phyloP scores from a whole-genome alignment of 2,797 vertebrate genomes.

The Enteromius mattozi region DNA sequence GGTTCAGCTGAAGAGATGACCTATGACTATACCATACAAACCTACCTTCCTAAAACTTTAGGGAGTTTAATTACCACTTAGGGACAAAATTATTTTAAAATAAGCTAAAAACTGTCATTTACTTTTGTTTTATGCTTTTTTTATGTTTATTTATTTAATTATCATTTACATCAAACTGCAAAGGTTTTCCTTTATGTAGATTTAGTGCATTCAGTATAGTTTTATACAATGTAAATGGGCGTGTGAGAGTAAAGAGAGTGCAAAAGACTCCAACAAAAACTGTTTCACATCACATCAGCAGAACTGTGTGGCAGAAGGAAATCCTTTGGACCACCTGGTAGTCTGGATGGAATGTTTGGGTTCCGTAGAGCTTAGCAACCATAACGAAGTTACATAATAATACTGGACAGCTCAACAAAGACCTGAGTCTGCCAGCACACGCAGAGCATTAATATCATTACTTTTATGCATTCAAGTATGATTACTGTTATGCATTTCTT shows the following conservation, averaged over 20 bases:
- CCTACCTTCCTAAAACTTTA: not conserved
- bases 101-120: not conserved
- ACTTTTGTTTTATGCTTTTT: not conserved
- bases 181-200: not conserved
- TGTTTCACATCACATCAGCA: conserved; percentile 30
- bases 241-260: conserved; percentile 16
- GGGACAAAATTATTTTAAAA: not conserved
- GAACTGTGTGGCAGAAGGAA: conserved; percentile 32
- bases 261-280: conserved; percentile 12
- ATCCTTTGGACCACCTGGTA: conserved; percentile 37
- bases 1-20: not conserved
- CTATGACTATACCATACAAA: not conserved
- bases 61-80: not conserved
- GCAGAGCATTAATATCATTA: not conserved
- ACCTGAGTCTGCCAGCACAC: not conserved
- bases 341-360: conserved; percentile 21
- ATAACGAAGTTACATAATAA: not conserved
- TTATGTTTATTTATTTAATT: not conserved
- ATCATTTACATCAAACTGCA: not conserved
- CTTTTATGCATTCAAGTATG: not conserved
- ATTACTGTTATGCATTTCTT: not conserved
- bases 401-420: conserved; percentile 2
- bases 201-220: not conserved
- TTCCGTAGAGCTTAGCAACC: conserved; percentile 11
- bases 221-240: not conserved